Conservation (phyloP, 2,113 vertebrate genomes). For the Montifringilla adamsi region DNA sequence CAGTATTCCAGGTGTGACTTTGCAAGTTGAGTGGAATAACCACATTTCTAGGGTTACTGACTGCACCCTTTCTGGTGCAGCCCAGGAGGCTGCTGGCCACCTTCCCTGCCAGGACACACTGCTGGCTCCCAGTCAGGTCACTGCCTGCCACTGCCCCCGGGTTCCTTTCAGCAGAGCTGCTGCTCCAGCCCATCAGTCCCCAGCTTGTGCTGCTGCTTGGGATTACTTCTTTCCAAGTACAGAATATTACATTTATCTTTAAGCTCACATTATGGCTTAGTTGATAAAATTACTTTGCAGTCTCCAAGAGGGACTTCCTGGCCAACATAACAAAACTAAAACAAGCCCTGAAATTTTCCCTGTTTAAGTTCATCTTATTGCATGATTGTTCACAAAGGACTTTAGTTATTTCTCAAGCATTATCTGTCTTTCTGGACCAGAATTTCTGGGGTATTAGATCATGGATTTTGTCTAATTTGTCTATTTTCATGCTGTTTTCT, state of each 20-base stretch:
- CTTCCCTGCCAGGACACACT: not conserved
- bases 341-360: not conserved
- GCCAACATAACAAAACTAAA: not conserved
- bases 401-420: not conserved
- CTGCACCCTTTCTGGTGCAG: not conserved
- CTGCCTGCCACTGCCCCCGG: not conserved
- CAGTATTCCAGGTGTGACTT: not conserved
- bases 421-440: not conserved
- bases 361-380: not conserved
- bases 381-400: not conserved
- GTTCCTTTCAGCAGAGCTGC: not conserved
- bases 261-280: not conserved
- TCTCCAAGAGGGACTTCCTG: not conserved
- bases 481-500: not conserved
- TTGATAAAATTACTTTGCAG: not conserved
- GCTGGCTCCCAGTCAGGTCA: not conserved
- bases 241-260: not conserved
- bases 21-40: not conserved
- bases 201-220: not conserved
- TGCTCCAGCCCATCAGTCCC: not conserved
- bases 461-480: not conserved
- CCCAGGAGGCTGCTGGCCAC: not conserved
- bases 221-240: not conserved
- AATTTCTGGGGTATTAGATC: constrained; percentile 4
- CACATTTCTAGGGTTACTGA: not conserved